These are phyloP conservation scores for Gobio occitaniae DNA, from an alignment of 2,797 vertebrate genomes.

Conservation along the genomic window DNA sequence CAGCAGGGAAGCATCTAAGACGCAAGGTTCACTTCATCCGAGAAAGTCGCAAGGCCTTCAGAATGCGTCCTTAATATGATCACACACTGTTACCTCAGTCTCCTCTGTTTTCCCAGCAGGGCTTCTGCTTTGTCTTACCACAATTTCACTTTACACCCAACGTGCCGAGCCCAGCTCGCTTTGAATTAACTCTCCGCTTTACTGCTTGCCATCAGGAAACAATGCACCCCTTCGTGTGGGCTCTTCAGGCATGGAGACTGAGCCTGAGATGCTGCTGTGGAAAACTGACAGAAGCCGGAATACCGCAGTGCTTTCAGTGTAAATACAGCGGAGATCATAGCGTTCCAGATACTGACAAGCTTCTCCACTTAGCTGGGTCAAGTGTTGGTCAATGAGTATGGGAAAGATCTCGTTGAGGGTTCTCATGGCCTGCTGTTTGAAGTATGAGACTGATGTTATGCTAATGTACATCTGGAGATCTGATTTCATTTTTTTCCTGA, in stretches of 20 bases:
- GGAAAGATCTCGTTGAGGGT: conserved; percentile 6
- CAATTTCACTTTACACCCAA: conserved; percentile 39
- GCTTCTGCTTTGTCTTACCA: conserved; percentile 36
- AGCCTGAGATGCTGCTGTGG: conserved; percentile 3
- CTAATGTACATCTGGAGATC: conserved; percentile 33
- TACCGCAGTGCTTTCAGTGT: conserved; percentile 1
- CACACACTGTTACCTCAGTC: conserved; percentile 49
- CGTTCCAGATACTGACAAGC: conserved; percentile 8
- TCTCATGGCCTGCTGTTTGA: conserved; percentile 28
- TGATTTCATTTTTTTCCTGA: neutral
- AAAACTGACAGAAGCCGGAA: conserved; percentile 14
- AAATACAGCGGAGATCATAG: neutral
- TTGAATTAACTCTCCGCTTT: conserved; percentile 55
- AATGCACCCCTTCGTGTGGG: conserved; percentile 49
- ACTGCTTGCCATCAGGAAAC: conserved; percentile 46
- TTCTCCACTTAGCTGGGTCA: conserved; percentile 36
- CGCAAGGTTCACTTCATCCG: conserved; percentile 41
- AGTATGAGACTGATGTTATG: conserved; percentile 26
- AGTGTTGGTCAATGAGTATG: conserved; percentile 25
- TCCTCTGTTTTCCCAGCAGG: conserved; percentile 17
- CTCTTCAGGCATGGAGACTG: conserved; percentile 41
- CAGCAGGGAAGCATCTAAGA: conserved; percentile 53
- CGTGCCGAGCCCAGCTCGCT: conserved; percentile 28
- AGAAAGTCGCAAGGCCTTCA: conserved; percentile 38
- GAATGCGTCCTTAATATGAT: conserved; percentile 54